These are phyloP conservation scores for Lepidonotus clava DNA, from an alignment of 2,888 invertebrate species.

Conservation along the genomic window DNA sequence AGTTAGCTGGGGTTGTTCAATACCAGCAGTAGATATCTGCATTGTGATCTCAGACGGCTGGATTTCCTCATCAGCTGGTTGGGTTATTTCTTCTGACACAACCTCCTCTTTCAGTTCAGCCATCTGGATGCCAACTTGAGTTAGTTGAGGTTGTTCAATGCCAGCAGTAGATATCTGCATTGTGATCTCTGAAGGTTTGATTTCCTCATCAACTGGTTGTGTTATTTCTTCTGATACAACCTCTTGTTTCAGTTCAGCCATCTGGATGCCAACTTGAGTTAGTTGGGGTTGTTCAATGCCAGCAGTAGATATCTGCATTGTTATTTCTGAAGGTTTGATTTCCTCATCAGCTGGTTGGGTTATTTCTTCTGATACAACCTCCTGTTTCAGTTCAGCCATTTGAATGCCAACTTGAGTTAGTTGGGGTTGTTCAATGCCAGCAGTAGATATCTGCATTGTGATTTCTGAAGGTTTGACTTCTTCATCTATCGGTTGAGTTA, in stretches of 20 bases:
- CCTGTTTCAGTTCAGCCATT: neutral
- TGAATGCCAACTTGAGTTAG: slow-evolving; percentile 13
- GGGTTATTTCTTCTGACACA: slow-evolving; percentile 35
- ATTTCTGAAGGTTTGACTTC: slow-evolving; percentile 54
- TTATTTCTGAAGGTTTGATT: slow-evolving; percentile 57
- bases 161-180: neutral
- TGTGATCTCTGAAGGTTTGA: slow-evolving; percentile 51
- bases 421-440: slow-evolving; percentile 30
- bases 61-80: slow-evolving; percentile 50
- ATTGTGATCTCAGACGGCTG: slow-evolving; percentile 51
- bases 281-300: slow-evolving; percentile 8
- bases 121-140: slow-evolving; percentile 1
- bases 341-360: slow-evolving; percentile 20
- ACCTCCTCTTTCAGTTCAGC: slow-evolving; percentile 54
- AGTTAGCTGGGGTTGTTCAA: slow-evolving; percentile 20
- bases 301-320: slow-evolving; percentile 56
- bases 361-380: slow-evolving; percentile 1
- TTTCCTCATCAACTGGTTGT: no score
- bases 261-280: slow-evolving; percentile 26
- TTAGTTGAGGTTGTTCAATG: neutral
- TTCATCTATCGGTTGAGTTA: slow-evolving; percentile 53
- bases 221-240: slow-evolving; percentile 45
- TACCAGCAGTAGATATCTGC: slow-evolving; percentile 54
- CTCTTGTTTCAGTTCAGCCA: slow-evolving; percentile 55
- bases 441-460: neutral